These are phyloP conservation scores for Drosophila watanabei DNA, from an alignment of 1,140 invertebrate species.

Conservation along the genomic window DNA sequence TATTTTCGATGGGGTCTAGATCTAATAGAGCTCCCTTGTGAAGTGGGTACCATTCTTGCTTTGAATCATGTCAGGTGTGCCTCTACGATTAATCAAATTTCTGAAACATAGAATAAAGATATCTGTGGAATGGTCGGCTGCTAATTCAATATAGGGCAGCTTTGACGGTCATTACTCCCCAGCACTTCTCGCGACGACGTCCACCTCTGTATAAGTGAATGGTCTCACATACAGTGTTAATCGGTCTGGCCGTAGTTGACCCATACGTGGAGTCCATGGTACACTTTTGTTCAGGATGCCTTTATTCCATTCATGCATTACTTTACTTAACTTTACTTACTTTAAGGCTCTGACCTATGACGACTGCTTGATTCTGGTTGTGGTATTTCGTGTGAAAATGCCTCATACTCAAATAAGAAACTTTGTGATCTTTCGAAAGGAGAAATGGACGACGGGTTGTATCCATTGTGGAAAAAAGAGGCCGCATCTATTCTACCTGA, in stretches of 20 bases:
- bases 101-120: background rate
- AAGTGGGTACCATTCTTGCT: background rate
- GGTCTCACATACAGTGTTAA: constrained; percentile 1
- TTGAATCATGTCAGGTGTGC: background rate
- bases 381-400: background rate
- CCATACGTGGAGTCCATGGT: background rate
- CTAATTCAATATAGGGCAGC: background rate
- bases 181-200: background rate
- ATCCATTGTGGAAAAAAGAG: too few species aligned
- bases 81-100: background rate
- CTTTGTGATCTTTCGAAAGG: background rate
- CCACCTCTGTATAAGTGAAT: too few species aligned
- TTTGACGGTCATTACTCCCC: background rate
- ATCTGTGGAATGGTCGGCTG: background rate
- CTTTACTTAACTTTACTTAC: background rate
- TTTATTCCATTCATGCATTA: constrained; percentile 2
- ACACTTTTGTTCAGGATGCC: background rate
- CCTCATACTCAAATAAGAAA: background rate
- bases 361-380: background rate
- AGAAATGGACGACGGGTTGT: background rate
- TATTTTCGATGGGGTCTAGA: background rate
- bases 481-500: too few species aligned
- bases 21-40: background rate
- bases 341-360: background rate
- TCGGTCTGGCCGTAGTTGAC: background rate